Base-by-base conservation (phyloP, 2,888 invertebrate species). In the Erebia aethiops region DNA sequence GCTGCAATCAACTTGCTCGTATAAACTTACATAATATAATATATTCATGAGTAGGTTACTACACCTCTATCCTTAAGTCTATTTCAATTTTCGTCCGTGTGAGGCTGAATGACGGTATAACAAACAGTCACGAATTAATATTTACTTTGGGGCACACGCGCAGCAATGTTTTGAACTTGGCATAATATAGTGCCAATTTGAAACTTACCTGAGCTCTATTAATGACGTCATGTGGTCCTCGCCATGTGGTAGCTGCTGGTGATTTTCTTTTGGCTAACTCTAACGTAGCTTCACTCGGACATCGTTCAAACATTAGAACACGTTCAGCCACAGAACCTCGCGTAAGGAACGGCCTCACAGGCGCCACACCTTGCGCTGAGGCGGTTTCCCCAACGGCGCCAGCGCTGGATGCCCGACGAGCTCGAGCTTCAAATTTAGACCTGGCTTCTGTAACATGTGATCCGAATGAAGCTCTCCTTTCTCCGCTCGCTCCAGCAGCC, bases 281-380 rank as follows among this genome's bases (percentile, higher is more conserved):
- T 78, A 96, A 86, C 63, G 96, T 92, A 72, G 96, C 91, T 84
- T 96, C 97, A 83, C 97, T 97, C 52, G 97, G 98, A 82, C 98
- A 97, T 87, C 97, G 96, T 89, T 98, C 98, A 86, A 98, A 98
- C 89, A 98, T 97, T 76, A 98, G 94, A 75, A 98, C 98, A 63
- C 98, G 94, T 84, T 98, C 98, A 35, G 98, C 98, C 2, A 98
- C 98, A 7, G 98, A 98, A 35, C 98, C 98, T 72, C 98, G 95
- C 57, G 98, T 97, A 68, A 98, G 94, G 88, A 98, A 97, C 16
- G 97, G 97, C 66, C 97, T 94, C 70, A 97, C 96, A 8, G 98
- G 97, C 66, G 88, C 83, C 41, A 86, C 82, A 54, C 88, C 91
- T 35, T 85, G 74, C 13, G 77, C 83, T 69, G 91, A 84, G 2